Conservation (phyloP, 2,888 invertebrate species). For the Axea sp. region DNA sequence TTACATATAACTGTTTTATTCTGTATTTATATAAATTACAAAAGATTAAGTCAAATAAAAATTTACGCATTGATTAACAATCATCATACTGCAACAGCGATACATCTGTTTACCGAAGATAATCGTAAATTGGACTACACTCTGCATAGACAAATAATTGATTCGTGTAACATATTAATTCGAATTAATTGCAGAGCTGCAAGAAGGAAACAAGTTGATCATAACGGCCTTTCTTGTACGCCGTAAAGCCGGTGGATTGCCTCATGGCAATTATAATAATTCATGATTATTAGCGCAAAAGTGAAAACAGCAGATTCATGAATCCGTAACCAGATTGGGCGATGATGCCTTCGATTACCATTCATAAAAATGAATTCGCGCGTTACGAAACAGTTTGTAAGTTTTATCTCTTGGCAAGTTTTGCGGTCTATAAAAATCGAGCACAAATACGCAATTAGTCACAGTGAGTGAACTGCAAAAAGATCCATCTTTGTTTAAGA, state of each 20-base stretch:
- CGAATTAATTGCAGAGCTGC: constrained; percentile 13
- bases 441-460: constrained; percentile 34
- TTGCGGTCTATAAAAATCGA: constrained; percentile 16
- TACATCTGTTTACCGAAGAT: no score
- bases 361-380: constrained; percentile 27
- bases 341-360: constrained; percentile 59
- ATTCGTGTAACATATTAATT: constrained; percentile 18
- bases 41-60: no score
- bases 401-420: constrained; percentile 16
- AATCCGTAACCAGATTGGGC: constrained; percentile 69
- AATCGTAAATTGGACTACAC: no score
- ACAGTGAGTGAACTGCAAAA: constrained; percentile 23
- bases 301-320: constrained; percentile 69
- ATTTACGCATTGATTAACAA: no score
- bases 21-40: no score
- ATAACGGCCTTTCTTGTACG: constrained; percentile 19
- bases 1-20: no score
- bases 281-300: constrained; percentile 68
- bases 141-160: no score
- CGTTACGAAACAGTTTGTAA: constrained; percentile 20
- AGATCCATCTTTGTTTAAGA: constrained; percentile 21
- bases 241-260: constrained; percentile 53
- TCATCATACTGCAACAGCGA: no score
- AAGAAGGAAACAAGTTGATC: constrained; percentile 13
- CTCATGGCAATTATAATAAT: constrained; percentile 66